Evolutionary conservation across 2,888 invertebrate species (phyloP), one percentile per base, ranked within the genome.

Genomic region (Panzeria rudis): DNA sequence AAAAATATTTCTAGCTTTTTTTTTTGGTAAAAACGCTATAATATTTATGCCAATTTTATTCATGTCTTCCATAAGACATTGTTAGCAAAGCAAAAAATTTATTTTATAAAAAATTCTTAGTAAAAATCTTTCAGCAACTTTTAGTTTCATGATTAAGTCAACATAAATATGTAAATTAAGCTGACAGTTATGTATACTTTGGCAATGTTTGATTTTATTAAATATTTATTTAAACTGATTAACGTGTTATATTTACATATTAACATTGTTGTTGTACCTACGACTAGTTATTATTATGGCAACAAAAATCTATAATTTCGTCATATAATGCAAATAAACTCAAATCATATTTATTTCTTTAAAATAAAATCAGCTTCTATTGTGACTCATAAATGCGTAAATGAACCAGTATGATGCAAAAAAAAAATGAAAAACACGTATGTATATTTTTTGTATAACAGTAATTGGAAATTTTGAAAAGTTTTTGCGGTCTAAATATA

Each of bases 91-190:
- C 29, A 29, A 2, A 4, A 29, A 4, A 29, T 29, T 29, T 29
- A 29, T 29, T 5, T 5, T 29, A 5, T 29, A 29, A 29, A 29
- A 29, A 29, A 29, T 29, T 29, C 29, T 4, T 29, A 29, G 29
- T 4, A 15, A 44, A 44, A 64, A n/a, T 4, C 3, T 50, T 23
- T 35, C 15, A 52, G 23, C n/a, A 32, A 11, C 44, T 47, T 1
- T 15, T 47, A 62, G 9, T 13, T 52, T 52, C 4, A 52, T n/a
- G 41, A 54, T 61, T 50, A 59, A 61, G 29, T 64, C 29, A 41
- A 72, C 52, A 69, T 73, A 20, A 79, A 79, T 79, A 83, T 79
- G 83, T 8, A 62, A 83, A 79, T 75, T 50, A 50, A 59, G 20
- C 7, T 41, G 56, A 84, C 79, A 75, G 79, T 83, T 83, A 83